Percentiles rank a stretch among this genome's conserved stretches.
Conservation (phyloP, 2,113 vertebrate genomes). For the Damaliscus lunatus region DNA sequence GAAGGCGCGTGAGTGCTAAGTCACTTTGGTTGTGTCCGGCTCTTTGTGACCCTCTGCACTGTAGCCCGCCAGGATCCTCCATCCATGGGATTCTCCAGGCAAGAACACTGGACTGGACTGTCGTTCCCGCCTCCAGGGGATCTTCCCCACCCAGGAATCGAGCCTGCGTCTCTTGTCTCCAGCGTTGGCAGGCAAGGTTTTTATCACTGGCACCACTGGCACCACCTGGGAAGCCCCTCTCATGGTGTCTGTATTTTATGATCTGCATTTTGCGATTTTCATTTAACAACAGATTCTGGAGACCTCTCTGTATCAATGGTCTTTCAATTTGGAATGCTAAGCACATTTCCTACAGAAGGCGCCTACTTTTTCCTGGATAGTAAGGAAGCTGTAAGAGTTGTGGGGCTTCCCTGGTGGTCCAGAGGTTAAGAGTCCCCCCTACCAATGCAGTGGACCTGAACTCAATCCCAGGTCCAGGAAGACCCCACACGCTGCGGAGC, state of each 20-base stretch:
- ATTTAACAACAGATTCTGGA: background rate
- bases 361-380: background rate
- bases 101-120: background rate
- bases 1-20: background rate
- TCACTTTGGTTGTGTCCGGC: background rate
- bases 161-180: background rate
- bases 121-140: background rate
- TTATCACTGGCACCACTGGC: background rate
- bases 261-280: background rate
- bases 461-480: background rate
- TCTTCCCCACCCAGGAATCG: background rate
- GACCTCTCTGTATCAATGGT: background rate
- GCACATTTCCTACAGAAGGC: background rate
- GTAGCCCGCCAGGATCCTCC: background rate
- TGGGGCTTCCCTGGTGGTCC: background rate
- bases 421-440: background rate
- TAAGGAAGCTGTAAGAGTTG: background rate
- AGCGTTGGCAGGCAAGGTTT: background rate
- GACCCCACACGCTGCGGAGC: rapidly evolving
- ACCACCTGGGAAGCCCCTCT: background rate
- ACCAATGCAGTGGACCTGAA: background rate
- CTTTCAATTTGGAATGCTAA: background rate
- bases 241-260: background rate
- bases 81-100: background rate
- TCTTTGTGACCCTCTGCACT: background rate